Percentiles rank a stretch among this genome's conserved stretches.
phyloP scores from a whole-genome alignment of 2,888 invertebrate species.

The Pilophorus perplexus region DNA sequence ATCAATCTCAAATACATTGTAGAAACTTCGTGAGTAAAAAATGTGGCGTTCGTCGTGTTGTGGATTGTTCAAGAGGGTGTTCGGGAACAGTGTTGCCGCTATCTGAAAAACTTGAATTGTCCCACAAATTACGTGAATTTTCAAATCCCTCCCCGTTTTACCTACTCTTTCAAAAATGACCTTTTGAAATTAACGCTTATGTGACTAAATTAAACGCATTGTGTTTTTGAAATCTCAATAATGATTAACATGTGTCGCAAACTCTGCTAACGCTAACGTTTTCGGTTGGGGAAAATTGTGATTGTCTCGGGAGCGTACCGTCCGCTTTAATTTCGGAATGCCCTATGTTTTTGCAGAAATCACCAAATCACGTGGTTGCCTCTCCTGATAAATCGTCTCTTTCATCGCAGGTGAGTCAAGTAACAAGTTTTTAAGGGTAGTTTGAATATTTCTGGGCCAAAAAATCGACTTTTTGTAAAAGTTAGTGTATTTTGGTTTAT shows the following conservation, averaged over 20 bases:
- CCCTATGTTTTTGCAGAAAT: conserved; percentile 44
- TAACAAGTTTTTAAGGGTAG: too few relatives aligned
- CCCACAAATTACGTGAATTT: too few relatives aligned
- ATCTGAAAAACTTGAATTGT: neutral
- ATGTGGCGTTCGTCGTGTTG: neutral
- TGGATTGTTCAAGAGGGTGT: neutral
- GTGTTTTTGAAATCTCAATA: too few relatives aligned
- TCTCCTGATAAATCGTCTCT: conserved; percentile 45
- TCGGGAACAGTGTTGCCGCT: neutral
- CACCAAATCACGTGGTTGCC: conserved; percentile 47
- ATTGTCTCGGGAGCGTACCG: too few relatives aligned
- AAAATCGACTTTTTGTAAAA: too few relatives aligned
- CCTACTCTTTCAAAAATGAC: too few relatives aligned
- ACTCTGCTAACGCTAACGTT: too few relatives aligned
- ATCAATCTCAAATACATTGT: neutral
- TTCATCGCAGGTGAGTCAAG: conserved; percentile 42
- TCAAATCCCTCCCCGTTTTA: too few relatives aligned
- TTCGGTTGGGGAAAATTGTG: too few relatives aligned
- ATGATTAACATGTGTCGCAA: too few relatives aligned
- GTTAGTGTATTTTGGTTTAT: too few relatives aligned
- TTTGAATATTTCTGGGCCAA: too few relatives aligned
- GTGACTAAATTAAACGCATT: neutral
- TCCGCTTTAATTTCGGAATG: conserved; percentile 28
- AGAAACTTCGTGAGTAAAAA: neutral
- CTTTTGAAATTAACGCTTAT: conserved; percentile 20